Percentiles rank a stretch among this genome's conserved stretches.
Evolutionary conservation across 2,888 invertebrate species (phyloP).

Genomic region (Didymodactylos carnosus): DNA sequence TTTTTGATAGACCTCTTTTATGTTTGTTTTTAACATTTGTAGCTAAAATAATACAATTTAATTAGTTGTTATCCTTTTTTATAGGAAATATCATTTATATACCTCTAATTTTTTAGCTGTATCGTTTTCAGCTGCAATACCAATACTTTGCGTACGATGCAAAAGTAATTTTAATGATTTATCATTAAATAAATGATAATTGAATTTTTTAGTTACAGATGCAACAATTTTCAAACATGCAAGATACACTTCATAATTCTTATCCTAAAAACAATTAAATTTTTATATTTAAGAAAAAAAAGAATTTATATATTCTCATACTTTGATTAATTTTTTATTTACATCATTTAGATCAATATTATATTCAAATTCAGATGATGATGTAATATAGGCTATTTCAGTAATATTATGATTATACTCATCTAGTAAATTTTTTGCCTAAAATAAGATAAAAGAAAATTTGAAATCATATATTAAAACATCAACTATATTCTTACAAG

Average conservation of each 20-base stretch:
- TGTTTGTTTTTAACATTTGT: background rate
- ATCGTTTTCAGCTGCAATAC: background rate
- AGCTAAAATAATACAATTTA: too few species aligned
- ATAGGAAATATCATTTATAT: too few species aligned
- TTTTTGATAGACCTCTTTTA: background rate
- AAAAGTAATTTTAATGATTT: background rate
- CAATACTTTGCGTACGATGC: background rate
- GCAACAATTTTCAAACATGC: background rate
- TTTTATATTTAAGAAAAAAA: background rate
- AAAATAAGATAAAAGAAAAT: too few species aligned
- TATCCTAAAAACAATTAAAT: background rate
- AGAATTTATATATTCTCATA: background rate
- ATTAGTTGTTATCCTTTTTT: too few species aligned
- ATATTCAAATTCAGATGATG: background rate
- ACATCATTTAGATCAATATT: background rate
- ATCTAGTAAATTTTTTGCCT: background rate
- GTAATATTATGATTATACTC: background rate
- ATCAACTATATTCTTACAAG: too few species aligned
- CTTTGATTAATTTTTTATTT: background rate
- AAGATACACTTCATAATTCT: background rate
- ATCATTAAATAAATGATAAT: background rate
- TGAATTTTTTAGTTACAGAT: background rate
- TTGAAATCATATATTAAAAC: too few species aligned
- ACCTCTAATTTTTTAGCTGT: background rate
- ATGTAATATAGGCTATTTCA: background rate